Conservation (phyloP, 2,113 vertebrate genomes). For the Cyphotilapia sp. region DNA sequence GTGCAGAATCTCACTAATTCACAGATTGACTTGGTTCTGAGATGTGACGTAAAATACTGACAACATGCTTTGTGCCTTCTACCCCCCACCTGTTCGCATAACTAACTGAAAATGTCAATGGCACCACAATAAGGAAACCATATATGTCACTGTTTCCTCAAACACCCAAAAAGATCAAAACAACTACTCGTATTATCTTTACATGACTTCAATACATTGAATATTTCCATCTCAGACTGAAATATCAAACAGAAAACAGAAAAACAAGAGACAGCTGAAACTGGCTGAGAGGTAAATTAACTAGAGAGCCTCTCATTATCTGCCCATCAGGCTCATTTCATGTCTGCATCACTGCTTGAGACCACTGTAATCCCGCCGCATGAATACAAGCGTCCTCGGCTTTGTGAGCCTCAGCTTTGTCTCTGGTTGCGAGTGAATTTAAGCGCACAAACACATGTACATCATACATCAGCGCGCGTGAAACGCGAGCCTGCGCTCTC, state of each 20-base stretch:
- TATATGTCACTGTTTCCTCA: neutral
- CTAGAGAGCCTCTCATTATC: neutral
- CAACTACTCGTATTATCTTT: neutral
- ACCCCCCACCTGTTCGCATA: neutral
- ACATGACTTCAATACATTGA: neutral
- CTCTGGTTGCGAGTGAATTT: neutral
- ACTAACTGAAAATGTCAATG: neutral
- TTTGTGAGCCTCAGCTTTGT: neutral
- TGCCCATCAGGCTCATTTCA: constrained; percentile 1
- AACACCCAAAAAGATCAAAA: neutral
- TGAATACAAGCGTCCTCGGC: neutral
- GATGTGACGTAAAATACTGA: neutral
- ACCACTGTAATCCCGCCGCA: neutral
- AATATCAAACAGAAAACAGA: neutral
- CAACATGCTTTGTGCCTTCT: neutral
- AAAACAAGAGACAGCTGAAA: neutral
- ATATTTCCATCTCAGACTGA: neutral
- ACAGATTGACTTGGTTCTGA: neutral
- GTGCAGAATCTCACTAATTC: neutral
- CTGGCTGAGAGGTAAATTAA: neutral
- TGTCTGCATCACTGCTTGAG: neutral
- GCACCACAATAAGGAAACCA: accelerated
- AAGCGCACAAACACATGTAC: neutral
- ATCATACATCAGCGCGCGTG: neutral
- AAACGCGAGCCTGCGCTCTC: constrained; percentile 13